Conservation (phyloP, 2,797 vertebrate genomes). For the Chiroxiphia lanceolata region DNA sequence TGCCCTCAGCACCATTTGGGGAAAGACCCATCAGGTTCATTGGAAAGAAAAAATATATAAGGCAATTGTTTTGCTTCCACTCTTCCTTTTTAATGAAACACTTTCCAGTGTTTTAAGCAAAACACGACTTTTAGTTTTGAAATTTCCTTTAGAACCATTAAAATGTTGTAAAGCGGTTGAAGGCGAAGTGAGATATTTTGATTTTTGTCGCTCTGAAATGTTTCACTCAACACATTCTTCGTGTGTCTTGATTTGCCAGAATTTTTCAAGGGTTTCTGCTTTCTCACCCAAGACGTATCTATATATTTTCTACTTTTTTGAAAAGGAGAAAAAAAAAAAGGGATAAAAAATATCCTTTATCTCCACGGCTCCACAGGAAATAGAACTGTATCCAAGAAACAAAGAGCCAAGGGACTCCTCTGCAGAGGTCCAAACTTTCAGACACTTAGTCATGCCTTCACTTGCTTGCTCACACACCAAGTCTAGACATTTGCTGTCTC, state of each 20-base stretch:
- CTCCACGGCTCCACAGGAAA: not conserved
- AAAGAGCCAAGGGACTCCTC: slow-evolving; percentile 19
- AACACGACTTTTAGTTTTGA: slow-evolving; percentile 45
- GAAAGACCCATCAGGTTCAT: not conserved
- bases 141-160: slow-evolving; percentile 29
- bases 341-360: not conserved
- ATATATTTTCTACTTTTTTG: not conserved
- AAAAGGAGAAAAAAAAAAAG: not conserved
- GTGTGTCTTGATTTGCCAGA: slow-evolving; percentile 32
- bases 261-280: slow-evolving; percentile 32
- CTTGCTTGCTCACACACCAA: not conserved
- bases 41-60: not conserved
- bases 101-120: slow-evolving; percentile 59
- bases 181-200: slow-evolving; percentile 51
- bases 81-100: slow-evolving; percentile 49
- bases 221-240: slow-evolving; percentile 24
- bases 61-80: slow-evolving; percentile 36
- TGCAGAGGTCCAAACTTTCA: slow-evolving; percentile 52
- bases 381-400: slow-evolving; percentile 19
- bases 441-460: slow-evolving; percentile 54
- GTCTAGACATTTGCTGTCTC: not conserved
- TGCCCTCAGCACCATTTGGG: rapidly evolving
- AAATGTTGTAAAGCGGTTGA: slow-evolving; percentile 45
- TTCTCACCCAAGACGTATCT: not conserved
- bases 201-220: slow-evolving; percentile 48